Conservation (phyloP, 53 echinoderm and acorn worm genomes). For the Antedon mediterranea region DNA sequence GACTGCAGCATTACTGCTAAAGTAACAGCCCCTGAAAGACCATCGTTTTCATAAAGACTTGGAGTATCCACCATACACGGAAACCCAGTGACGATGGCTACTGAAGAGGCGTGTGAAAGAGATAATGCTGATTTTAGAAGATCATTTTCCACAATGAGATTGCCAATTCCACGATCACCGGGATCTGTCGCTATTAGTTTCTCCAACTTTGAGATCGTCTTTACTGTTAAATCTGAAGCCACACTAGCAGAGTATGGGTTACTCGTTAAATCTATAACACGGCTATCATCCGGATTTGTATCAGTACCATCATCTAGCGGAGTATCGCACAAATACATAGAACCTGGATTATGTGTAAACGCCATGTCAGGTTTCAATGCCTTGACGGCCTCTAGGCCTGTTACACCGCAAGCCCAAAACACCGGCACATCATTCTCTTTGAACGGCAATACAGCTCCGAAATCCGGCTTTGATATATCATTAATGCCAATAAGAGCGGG, state of each 20-base stretch:
- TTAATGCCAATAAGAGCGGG: constrained; percentile 61
- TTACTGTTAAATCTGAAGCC: constrained; percentile 29
- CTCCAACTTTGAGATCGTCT: constrained; percentile 49
- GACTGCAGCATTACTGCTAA: constrained; percentile 55
- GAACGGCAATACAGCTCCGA: constrained; percentile 18
- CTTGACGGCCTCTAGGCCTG: constrained; percentile 45
- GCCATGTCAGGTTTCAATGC: constrained; percentile 30
- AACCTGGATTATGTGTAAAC: constrained; percentile 55
- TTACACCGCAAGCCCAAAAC: constrained; percentile 87
- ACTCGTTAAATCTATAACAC: constrained; percentile 46
- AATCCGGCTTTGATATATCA: constrained; percentile 37
- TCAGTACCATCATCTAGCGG: background rate
- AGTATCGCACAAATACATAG: constrained; percentile 58
- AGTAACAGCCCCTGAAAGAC: constrained; percentile 53
- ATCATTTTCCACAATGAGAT: background rate
- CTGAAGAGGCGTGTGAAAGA: constrained; percentile 65
- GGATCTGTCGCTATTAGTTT: constrained; percentile 32
- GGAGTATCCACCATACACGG: constrained; percentile 33
- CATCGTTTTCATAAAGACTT: constrained; percentile 59
- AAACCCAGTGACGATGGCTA: constrained; percentile 62
- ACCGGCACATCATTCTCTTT: constrained; percentile 57
- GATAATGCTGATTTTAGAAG: constrained; percentile 49
- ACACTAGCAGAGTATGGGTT: constrained; percentile 66
- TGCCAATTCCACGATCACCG: constrained; percentile 21
- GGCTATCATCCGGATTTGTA: constrained; percentile 18